Evolutionary conservation across 2,888 invertebrate species (phyloP), one percentile per base, ranked within the genome.

Genomic region (Dilophus febrilis): DNA sequence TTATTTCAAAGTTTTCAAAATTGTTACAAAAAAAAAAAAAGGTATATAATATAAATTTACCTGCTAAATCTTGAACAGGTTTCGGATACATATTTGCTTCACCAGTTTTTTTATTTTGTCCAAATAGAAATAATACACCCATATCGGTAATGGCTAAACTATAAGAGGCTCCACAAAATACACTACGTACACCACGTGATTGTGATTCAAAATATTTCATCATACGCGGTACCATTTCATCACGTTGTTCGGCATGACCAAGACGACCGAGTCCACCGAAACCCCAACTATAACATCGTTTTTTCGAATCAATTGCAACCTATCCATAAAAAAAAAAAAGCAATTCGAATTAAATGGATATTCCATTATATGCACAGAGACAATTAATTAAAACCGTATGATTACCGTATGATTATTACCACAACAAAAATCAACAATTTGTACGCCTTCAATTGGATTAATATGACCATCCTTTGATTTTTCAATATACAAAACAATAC

Each of bases 51-150:
- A 30, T 30, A 6, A 35, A 19, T 53, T 53, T 51, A 69, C 72
- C 73, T 44, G 81, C 76, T n/a, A 94, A 67, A 61, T 94, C 92
- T 50, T 87, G 88, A 3, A 92, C 81, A 0, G 88, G 87, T 56
- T 92, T 92, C 0, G 92, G 92, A 57, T 92, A 92, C 92, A 92
- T 92, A 51, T 88, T 88, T 3, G 92, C 92, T 58, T 94, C 94
- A 0, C 91, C 92, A 1, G 86, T 84, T 42, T 87, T 77, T 56
- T 91, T 92, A 0, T 84, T 85, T 57, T 88, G 88, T 0, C 94
- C 94, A 61, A 91, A 92, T 59, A 92, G 62, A 60, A 76, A 87
- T 37, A 82, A 63, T 3, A 70, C 71, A 31, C 80, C 76, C 69
- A 58, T 62, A 53, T 85, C 85, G 52, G 83, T 86, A 42, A 88